Evolutionary conservation across 2,113 vertebrate species (phyloP).

Genomic region (Albula goreensis): DNA sequence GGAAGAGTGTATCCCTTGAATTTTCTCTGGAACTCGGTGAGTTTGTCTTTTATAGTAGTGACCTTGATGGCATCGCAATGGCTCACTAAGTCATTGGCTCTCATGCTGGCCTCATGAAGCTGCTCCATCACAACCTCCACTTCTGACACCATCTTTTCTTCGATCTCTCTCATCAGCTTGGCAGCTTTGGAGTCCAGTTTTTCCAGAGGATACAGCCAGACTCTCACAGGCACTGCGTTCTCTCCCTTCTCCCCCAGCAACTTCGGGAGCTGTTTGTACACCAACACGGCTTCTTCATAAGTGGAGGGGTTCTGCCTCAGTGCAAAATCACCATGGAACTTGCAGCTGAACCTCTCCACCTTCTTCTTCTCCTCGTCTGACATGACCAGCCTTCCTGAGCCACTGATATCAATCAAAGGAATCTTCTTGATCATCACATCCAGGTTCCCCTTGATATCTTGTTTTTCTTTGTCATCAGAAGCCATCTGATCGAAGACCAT

Average conservation of each 20-base stretch:
- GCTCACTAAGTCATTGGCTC: background rate
- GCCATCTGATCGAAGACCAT: constrained; percentile 13
- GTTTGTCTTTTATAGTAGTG: constrained; percentile 8
- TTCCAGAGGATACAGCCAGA: background rate
- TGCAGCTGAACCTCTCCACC: background rate
- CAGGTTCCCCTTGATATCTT: too few species aligned
- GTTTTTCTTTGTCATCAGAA: background rate
- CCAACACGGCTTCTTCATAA: background rate
- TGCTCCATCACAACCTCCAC: background rate
- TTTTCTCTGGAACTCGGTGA: too few species aligned
- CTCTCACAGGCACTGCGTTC: constrained; percentile 10
- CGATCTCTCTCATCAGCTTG: background rate
- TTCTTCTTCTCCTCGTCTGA: constrained; percentile 26
- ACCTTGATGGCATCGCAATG: background rate
- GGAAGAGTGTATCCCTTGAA: background rate
- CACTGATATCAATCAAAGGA: constrained; percentile 27
- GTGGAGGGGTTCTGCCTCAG: too few species aligned
- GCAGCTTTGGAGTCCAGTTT: constrained; percentile 12
- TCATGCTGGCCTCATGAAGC: background rate
- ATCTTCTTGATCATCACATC: constrained; percentile 30
- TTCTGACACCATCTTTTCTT: background rate
- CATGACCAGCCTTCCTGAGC: constrained; percentile 30
- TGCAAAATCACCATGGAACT: too few species aligned
- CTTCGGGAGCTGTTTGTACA: background rate
- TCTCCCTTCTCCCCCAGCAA: background rate